Percentiles rank a stretch among this genome's conserved stretches.
These are phyloP conservation scores for Orestias chungarensis DNA, from an alignment of 2,797 vertebrate genomes.

Conservation along the genomic window DNA sequence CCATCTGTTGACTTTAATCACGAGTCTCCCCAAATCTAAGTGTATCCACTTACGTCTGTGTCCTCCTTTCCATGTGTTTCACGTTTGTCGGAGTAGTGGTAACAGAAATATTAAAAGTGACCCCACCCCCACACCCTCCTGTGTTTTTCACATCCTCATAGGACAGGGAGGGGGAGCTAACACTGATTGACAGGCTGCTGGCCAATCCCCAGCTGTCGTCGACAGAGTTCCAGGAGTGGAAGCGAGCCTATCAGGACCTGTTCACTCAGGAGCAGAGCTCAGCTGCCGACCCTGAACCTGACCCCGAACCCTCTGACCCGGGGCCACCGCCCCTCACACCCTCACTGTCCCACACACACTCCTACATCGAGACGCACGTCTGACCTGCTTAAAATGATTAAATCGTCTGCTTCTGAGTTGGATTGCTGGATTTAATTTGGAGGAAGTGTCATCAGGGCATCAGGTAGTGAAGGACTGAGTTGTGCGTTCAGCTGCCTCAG, in stretches of 20 bases:
- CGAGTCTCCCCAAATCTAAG: conserved; percentile 38
- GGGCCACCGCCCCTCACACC: conserved; percentile 84
- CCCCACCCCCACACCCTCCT: conserved; percentile 76
- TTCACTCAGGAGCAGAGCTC: conserved; percentile 86
- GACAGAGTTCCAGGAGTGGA: conserved; percentile 98
- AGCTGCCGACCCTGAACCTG: conserved; percentile 69
- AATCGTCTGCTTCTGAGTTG: conserved; percentile 21
- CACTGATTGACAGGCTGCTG: conserved; percentile 96
- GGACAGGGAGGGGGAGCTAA: conserved; percentile 99
- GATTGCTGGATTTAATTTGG: background rate
- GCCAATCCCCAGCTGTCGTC: conserved; percentile 93
- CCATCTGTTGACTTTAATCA: background rate
- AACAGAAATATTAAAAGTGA: conserved; percentile 45
- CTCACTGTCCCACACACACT: conserved; percentile 93
- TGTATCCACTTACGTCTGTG: conserved; percentile 58
- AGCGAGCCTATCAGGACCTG: conserved; percentile 92
- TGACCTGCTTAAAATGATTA: conserved; percentile 67
- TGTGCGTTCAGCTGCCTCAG: conserved; percentile 26
- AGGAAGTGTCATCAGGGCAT: background rate
- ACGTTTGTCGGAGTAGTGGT: conserved; percentile 32
- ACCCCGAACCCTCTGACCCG: conserved; percentile 58
- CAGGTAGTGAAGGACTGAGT: conserved; percentile 16
- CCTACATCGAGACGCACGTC: conserved; percentile 97
- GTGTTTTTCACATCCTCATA: conserved; percentile 82
- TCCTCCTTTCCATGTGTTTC: conserved; percentile 51